These are phyloP conservation scores for Hippopotamus amphibius DNA, from an alignment of 2,113 vertebrate species.

Conservation along the genomic window DNA sequence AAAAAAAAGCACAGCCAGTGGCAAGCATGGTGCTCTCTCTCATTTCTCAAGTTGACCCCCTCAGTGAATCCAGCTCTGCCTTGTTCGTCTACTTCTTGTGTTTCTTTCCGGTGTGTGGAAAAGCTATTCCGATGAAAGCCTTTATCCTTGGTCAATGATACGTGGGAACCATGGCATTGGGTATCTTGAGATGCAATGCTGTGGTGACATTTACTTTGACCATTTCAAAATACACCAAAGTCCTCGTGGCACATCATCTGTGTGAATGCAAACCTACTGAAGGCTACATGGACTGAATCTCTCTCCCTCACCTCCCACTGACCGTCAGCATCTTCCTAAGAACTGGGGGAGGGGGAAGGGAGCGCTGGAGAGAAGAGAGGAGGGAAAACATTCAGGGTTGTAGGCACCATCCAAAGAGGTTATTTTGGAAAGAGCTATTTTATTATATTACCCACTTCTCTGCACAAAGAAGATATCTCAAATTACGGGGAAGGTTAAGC, in stretches of 20 bases:
- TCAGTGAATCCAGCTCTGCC: not conserved
- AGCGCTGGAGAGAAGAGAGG: not conserved
- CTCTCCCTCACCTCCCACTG: not conserved
- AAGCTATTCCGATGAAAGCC: not conserved
- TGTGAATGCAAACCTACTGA: not conserved
- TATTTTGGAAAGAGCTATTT: constrained; percentile 15
- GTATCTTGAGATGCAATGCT: not conserved
- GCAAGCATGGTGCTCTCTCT: not conserved
- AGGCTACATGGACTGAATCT: not conserved
- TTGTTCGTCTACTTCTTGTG: not conserved
- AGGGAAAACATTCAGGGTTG: not conserved
- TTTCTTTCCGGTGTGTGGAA: not conserved
- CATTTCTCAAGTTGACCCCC: not conserved
- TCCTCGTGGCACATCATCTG: not conserved
- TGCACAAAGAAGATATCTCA: not conserved
- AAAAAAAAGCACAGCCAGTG: not conserved
- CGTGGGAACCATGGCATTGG: not conserved
- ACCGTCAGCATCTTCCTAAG: not conserved
- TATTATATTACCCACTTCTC: not conserved
- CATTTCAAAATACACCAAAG: not conserved
- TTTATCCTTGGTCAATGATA: not conserved
- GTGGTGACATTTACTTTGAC: not conserved
- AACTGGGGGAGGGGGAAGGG: not conserved
- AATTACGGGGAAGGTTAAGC: not conserved
- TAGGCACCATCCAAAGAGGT: not conserved